These are phyloP conservation scores for Chaetodon trifasciatus DNA, from an alignment of 2,797 vertebrate genomes.

Conservation along the genomic window DNA sequence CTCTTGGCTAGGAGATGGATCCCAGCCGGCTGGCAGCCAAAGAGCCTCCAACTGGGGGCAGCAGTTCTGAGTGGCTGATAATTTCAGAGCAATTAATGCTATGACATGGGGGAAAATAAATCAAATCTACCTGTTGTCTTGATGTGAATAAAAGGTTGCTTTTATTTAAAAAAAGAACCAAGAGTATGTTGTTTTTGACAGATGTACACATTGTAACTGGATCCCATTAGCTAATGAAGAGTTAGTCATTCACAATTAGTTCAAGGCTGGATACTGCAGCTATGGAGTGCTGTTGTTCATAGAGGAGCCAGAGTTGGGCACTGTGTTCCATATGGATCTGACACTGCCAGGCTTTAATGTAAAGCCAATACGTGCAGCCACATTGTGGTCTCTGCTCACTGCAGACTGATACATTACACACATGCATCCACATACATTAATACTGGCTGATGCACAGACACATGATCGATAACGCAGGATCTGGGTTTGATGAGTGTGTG, in stretches of 20 bases:
- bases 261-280: constrained; percentile 21
- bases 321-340: constrained; percentile 41
- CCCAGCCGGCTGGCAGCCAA: too few relatives aligned
- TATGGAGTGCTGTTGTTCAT: constrained; percentile 12
- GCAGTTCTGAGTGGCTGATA: too few relatives aligned
- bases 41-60: too few relatives aligned
- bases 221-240: constrained; percentile 27
- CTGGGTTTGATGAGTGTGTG: constrained; percentile 16
- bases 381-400: constrained; percentile 31
- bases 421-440: constrained; percentile 10
- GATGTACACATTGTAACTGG: not conserved
- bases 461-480: constrained; percentile 5
- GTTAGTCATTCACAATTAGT: constrained; percentile 44
- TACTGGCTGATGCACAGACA: not conserved
- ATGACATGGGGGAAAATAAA: not conserved
- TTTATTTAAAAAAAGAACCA: not conserved
- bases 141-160: not conserved
- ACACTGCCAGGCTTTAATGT: constrained; percentile 19
- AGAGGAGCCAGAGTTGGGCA: not conserved
- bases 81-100: too few relatives aligned
- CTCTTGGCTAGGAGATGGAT: too few relatives aligned
- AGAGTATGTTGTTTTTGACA: constrained; percentile 9
- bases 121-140: not conserved
- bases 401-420: constrained; percentile 36
- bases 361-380: constrained; percentile 22